A percentile compares a stretch with the other conserved stretches of the same genome.
Evolutionary conservation across 2,888 invertebrate species (phyloP).

Genomic region (Idaea dimidiata): DNA sequence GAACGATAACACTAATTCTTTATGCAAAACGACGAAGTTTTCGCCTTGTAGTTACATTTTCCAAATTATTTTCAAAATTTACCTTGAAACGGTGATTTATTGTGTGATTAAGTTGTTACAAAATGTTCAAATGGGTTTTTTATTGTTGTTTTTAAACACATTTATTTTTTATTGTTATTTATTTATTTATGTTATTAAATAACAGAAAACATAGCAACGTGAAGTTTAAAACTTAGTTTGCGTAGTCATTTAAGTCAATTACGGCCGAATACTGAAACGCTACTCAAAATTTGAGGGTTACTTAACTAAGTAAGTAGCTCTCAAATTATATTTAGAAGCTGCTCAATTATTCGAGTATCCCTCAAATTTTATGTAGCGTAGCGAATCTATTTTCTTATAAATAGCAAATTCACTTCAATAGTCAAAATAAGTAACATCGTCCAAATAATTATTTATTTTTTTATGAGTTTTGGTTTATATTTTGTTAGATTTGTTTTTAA

Average conservation of each 20-base stretch:
- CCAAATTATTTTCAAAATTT: constrained; percentile 18
- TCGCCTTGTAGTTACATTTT: constrained; percentile 9
- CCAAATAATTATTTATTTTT: constrained; percentile 5
- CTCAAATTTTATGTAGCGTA: too few species aligned
- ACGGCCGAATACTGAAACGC: too few species aligned
- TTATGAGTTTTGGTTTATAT: constrained; percentile 9
- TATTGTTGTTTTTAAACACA: background rate
- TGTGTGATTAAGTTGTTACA: constrained; percentile 22
- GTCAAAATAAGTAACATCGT: background rate
- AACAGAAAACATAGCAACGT: background rate
- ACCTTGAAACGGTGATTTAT: constrained; percentile 21
- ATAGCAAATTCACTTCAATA: background rate
- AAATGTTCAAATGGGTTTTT: constrained; percentile 17
- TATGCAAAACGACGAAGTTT: too few species aligned
- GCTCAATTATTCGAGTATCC: too few species aligned
- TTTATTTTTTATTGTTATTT: constrained; percentile 15
- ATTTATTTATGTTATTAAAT: constrained; percentile 1
- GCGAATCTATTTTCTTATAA: background rate
- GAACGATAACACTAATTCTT: too few species aligned
- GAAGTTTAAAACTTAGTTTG: background rate
- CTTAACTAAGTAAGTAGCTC: too few species aligned
- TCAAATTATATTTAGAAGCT: too few species aligned
- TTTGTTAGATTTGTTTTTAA: constrained; percentile 11
- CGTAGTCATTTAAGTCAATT: background rate
- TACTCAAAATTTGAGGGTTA: too few species aligned